These are phyloP conservation scores for Lepidurus arcticus DNA, from an alignment of 1,140 invertebrate species.

Conservation along the genomic window DNA sequence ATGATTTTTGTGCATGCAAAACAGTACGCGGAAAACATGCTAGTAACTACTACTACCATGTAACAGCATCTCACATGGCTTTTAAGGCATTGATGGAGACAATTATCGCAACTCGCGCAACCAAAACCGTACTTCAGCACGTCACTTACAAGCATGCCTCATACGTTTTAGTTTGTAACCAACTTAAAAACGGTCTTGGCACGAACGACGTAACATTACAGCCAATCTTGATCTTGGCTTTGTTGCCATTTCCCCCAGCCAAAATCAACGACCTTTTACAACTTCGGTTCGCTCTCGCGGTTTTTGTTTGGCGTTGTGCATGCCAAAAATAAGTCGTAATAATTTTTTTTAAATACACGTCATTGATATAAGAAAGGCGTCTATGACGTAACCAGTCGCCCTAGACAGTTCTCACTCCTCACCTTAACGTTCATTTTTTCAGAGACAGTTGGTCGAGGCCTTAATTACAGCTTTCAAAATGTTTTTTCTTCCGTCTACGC, in stretches of 20 bases:
- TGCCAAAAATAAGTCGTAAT: background rate
- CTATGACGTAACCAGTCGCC: background rate
- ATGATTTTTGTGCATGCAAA: background rate
- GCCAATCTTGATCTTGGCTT: constrained; percentile 19
- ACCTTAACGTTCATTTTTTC: background rate
- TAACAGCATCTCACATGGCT: background rate
- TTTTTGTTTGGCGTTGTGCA: background rate
- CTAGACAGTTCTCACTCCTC: background rate
- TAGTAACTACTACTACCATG: background rate
- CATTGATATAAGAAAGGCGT: background rate
- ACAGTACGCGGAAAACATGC: background rate
- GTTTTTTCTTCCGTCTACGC: background rate
- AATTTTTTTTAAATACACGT: background rate
- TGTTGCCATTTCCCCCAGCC: background rate
- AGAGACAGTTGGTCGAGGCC: background rate
- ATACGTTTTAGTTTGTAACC: background rate
- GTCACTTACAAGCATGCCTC: constrained; percentile 18
- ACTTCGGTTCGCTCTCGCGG: background rate
- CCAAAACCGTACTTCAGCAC: background rate
- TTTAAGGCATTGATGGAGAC: constrained; percentile 19
- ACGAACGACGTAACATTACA: background rate
- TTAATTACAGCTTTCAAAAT: background rate
- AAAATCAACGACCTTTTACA: background rate
- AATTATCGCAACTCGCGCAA: background rate
- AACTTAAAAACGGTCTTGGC: constrained; percentile 14